phyloP scores from a whole-genome alignment of 64 coral and sea anemone species.

The Orbicella faveolata region DNA sequence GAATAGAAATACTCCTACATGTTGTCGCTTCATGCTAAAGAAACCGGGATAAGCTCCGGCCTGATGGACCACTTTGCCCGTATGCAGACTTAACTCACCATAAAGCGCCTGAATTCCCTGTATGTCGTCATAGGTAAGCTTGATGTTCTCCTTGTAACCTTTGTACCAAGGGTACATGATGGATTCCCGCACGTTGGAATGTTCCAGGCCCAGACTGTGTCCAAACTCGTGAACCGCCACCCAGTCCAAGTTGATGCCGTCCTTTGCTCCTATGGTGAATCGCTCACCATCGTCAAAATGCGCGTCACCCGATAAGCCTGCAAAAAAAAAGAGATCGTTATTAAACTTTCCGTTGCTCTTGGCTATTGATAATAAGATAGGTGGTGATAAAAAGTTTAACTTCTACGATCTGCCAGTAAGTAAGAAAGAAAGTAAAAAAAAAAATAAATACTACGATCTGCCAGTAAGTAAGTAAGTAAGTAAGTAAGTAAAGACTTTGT shows the following conservation, averaged over 20 bases:
- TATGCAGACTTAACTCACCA: constrained; percentile 22
- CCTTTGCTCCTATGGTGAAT: constrained; percentile 11
- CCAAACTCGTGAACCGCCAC: constrained; percentile 77
- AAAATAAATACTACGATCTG: too few species aligned
- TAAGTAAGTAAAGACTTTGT: too few species aligned
- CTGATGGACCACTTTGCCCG: too few species aligned
- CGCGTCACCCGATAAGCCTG: constrained; percentile 62
- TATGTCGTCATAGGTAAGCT: constrained; percentile 49
- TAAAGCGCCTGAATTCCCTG: constrained; percentile 48
- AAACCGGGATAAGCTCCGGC: too few species aligned
- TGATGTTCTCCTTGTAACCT: constrained; percentile 29
- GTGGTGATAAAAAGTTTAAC: too few species aligned
- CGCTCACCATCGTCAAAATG: constrained; percentile 73
- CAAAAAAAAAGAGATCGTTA: not conserved
- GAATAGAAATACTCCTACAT: too few species aligned
- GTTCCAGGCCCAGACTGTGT: constrained; percentile 66
- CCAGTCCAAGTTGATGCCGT: constrained; percentile 70
- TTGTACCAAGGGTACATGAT: constrained; percentile 79
- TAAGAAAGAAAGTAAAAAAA: too few species aligned
- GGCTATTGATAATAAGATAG: too few species aligned
- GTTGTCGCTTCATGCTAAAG: too few species aligned
- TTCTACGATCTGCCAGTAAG: too few species aligned
- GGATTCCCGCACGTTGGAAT: constrained; percentile 49
- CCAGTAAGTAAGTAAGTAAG: too few species aligned
- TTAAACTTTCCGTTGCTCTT: too few species aligned